phyloP scores from a whole-genome alignment of 2,888 invertebrate species.

The Drosophila niveifrons region DNA sequence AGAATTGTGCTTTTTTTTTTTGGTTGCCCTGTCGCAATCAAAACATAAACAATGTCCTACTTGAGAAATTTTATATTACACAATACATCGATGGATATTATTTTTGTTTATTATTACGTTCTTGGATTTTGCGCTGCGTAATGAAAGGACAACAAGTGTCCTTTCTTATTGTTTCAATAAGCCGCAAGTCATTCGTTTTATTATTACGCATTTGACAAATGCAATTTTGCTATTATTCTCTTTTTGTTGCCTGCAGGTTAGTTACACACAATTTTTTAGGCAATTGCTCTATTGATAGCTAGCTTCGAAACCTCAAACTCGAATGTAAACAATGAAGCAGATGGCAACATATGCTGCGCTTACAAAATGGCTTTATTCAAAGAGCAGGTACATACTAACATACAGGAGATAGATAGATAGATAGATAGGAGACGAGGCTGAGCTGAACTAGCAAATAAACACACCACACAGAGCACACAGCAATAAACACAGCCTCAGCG shows the following conservation, averaged over 20 bases:
- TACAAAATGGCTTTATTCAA: conserved; percentile 28
- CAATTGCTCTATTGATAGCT: conserved; percentile 5
- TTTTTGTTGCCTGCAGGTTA: conserved; percentile 43
- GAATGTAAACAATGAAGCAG: conserved; percentile 30
- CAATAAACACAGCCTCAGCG: conserved; percentile 3
- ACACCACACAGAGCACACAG: conserved; percentile 17
- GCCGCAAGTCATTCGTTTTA: conserved; percentile 55
- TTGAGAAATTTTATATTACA: conserved; percentile 13
- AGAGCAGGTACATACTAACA: background rate
- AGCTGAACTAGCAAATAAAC: conserved; percentile 54
- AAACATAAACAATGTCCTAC: conserved; percentile 25
- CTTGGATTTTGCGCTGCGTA: conserved; percentile 24
- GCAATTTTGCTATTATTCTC: conserved; percentile 4
- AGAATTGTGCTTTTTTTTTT: conserved; percentile 17
- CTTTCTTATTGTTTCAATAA: conserved; percentile 20
- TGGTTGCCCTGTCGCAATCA: conserved; percentile 25
- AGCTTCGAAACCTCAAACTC: conserved; percentile 40
- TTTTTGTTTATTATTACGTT: conserved; percentile 10
- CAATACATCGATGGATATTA: background rate
- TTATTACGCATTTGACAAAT: conserved; percentile 30
- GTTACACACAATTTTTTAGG: conserved; percentile 21
- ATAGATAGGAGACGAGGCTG: background rate
- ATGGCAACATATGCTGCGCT: conserved; percentile 29
- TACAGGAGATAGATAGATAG: too few relatives aligned
- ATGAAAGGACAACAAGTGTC: conserved; percentile 30